Conservation (phyloP, 2,888 invertebrate genomes). For the Deilephila elpenor region DNA sequence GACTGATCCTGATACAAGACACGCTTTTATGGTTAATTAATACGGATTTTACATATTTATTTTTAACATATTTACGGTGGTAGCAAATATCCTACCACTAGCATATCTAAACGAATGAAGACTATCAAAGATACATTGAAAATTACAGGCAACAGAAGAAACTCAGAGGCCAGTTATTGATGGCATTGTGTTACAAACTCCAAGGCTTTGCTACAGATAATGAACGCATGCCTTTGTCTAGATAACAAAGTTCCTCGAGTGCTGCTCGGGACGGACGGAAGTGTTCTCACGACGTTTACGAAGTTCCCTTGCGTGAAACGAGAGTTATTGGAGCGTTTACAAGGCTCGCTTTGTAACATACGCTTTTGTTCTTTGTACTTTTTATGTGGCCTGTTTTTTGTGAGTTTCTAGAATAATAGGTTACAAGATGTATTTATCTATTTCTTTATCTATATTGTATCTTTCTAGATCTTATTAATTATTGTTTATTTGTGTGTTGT, state of each 20-base stretch:
- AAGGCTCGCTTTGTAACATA: constrained; percentile 24
- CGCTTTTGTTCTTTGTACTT: background rate
- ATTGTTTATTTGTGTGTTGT: no score
- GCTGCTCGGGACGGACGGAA: background rate
- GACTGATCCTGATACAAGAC: no score
- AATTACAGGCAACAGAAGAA: background rate
- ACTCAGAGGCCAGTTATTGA: background rate
- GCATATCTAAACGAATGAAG: no score
- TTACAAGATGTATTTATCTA: no score
- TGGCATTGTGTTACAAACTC: background rate
- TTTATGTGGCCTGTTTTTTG: background rate
- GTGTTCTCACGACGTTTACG: constrained; percentile 6
- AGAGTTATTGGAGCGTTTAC: constrained; percentile 28
- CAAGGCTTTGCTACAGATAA: background rate
- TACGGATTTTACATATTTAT: no score
- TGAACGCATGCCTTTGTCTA: constrained; percentile 3
- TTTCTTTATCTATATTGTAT: no score
- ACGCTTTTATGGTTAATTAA: no score
- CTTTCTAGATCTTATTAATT: no score
- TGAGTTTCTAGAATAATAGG: no score
- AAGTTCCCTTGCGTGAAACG: constrained; percentile 13
- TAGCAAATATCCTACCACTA: no score
- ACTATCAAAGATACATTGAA: no score
- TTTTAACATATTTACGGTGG: no score
- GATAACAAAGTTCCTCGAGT: constrained; percentile 13